These are phyloP conservation scores for Spisula solida DNA, from an alignment of 2,888 invertebrate species.

Conservation along the genomic window DNA sequence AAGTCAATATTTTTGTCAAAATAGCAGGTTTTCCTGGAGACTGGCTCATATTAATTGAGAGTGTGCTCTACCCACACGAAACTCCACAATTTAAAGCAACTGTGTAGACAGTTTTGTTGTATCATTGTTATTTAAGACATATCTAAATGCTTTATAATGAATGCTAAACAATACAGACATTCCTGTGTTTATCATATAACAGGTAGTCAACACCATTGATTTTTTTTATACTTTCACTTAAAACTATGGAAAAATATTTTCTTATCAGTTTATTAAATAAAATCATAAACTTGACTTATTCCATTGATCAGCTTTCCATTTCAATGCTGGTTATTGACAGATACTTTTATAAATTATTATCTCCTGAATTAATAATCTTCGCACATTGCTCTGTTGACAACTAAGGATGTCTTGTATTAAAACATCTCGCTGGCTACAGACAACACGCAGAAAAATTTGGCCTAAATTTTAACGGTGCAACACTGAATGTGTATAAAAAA, in stretches of 20 bases:
- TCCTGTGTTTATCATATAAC: conserved; percentile 10
- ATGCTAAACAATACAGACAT: not conserved
- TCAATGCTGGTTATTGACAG: conserved; percentile 17
- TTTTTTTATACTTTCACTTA: conserved; percentile 17
- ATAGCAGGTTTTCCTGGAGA: too few relatives aligned
- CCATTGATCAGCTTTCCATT: conserved; percentile 19
- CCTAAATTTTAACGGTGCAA: conserved; percentile 14
- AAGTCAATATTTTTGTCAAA: too few relatives aligned
- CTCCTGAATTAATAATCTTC: conserved; percentile 12
- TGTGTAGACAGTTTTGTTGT: not conserved
- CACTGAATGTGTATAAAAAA: not conserved
- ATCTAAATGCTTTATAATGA: conserved; percentile 4
- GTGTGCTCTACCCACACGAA: too few relatives aligned
- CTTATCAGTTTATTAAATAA: conserved; percentile 39
- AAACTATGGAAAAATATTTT: conserved; percentile 7
- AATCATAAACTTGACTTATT: conserved; percentile 31
- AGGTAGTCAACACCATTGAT: not conserved
- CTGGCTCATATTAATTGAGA: too few relatives aligned
- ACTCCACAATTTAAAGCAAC: too few relatives aligned
- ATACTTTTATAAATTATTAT: conserved; percentile 20
- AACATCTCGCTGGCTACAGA: conserved; percentile 1
- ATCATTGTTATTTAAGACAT: not conserved
- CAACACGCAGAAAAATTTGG: not conserved
- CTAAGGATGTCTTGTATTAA: conserved; percentile 2
- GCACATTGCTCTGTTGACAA: conserved; percentile 22